phyloP scores from a whole-genome alignment of 1,140 invertebrate species.

The Drosophila ambigua region DNA sequence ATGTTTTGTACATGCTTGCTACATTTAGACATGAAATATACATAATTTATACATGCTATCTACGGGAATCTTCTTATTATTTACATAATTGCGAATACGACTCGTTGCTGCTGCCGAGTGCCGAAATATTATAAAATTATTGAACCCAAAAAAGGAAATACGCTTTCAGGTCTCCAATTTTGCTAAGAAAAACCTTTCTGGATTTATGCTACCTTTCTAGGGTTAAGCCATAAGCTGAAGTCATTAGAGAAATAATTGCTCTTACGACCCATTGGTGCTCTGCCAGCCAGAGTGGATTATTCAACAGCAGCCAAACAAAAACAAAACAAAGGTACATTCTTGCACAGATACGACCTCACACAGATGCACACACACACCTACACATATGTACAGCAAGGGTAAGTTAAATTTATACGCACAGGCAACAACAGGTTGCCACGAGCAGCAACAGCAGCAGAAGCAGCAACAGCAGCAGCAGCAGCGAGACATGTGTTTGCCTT shows the following conservation, averaged over 20 bases:
- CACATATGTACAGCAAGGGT: background rate
- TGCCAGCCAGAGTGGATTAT: constrained; percentile 25
- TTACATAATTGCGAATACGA: constrained; percentile 40
- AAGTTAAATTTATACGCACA: constrained; percentile 45
- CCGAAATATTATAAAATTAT: too few relatives aligned
- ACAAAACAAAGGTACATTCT: background rate
- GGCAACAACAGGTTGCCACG: constrained; percentile 64
- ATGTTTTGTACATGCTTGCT: too few relatives aligned
- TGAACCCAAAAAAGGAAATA: too few relatives aligned
- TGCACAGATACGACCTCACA: constrained; percentile 1
- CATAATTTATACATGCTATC: too few relatives aligned
- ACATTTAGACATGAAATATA: too few relatives aligned
- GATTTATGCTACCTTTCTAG: too few relatives aligned
- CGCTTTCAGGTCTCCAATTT: too few relatives aligned
- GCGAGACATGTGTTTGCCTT: constrained; percentile 49
- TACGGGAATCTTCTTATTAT: too few relatives aligned
- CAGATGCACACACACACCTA: constrained; percentile 10
- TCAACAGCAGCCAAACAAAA: constrained; percentile 9
- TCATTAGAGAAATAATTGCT: constrained; percentile 7
- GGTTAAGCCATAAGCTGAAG: too few relatives aligned
- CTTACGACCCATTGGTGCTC: constrained; percentile 30
- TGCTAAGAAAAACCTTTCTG: too few relatives aligned
- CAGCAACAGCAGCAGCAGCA: background rate
- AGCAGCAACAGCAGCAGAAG: constrained; percentile 3
- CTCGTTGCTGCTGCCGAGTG: constrained; percentile 14